Evolutionary conservation across 2,797 vertebrate genomes (phyloP), one percentile per base, ranked within the genome.

Genomic region (Leptoclinus maculatus): DNA sequence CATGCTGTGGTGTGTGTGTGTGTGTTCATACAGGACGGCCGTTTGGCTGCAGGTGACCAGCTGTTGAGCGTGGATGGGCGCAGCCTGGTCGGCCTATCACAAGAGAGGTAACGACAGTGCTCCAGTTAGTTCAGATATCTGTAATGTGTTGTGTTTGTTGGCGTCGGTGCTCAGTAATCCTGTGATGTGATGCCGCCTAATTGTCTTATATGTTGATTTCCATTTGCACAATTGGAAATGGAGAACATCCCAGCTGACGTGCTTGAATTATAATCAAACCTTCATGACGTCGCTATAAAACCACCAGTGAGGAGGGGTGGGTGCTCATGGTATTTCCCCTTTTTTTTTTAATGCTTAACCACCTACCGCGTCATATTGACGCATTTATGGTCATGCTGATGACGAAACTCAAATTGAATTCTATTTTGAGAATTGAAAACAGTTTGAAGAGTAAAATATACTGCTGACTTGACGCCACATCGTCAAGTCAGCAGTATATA

Each of bases 11-110:
- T 49, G 45, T 21, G 21, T n/a, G 47, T 51, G 25, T 17, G 25
- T 29, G 53, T 84, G 45, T 87, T 45, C 9, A 0, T 45, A 29
- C 88, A 99, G 98, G 98, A 99, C 49, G 98, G 98, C 0, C 97
- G 98, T 17, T 89, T 99, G 83, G 97, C 98, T 5, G 98, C 98
- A 36, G 98, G 98, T 1, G 98, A 99, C 93, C 98, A 99, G 94
- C 54, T 99, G 82, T 91, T 99, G 72, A 99, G 98, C n/a, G 98
- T 99, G 75, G 98, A 99, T 21, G 98, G 98, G 3, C 95, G 97
- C 58, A 99, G 97, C 84, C 93, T 99, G 80, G 98, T 99, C 19
- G 98, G 98, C 29, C 95, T 99, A 21, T 99, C 98, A 65, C 98
- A 99, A 86, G 98, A 99, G 94, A 98, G 98, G 98, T 99, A 96